Conservation (phyloP, 2,113 vertebrate species). For the Trematomus loennbergii region DNA sequence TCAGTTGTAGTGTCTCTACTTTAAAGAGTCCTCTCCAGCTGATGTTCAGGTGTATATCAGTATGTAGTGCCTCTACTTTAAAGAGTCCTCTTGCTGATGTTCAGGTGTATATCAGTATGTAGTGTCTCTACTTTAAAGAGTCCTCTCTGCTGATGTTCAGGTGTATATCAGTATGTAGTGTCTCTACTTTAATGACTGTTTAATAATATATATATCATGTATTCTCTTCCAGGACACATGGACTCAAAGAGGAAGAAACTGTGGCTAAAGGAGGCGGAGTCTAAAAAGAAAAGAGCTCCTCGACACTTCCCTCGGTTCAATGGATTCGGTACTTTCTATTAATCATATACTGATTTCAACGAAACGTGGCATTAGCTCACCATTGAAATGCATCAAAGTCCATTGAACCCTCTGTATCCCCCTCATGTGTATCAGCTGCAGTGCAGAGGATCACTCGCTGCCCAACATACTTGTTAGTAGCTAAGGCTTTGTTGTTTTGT, state of each 20-base stretch:
- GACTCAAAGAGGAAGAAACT: constrained; percentile 95
- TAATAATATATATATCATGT: too few relatives aligned
- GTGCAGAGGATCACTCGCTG: constrained; percentile 14
- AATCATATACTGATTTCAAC: constrained; percentile 38
- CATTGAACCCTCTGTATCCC: constrained; percentile 21
- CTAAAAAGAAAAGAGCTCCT: constrained; percentile 92
- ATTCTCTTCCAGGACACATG: constrained; percentile 83
- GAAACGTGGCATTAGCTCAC: constrained; percentile 59
- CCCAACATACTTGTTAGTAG: not conserved
- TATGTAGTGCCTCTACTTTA: too few relatives aligned
- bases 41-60: too few relatives aligned
- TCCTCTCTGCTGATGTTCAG: not conserved
- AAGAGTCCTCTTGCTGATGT: constrained; percentile 9
- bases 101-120: too few relatives aligned
- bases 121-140: constrained; percentile 26
- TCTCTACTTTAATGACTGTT: too few relatives aligned
- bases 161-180: too few relatives aligned
- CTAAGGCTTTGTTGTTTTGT: constrained; percentile 47
- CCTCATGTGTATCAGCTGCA: constrained; percentile 35
- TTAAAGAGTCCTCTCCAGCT: constrained; percentile 8
- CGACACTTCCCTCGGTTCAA: constrained; percentile 86
- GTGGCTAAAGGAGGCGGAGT: constrained; percentile 90
- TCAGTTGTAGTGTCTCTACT: too few relatives aligned
- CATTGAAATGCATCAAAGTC: constrained; percentile 11
- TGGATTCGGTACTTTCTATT: constrained; percentile 83